A percentile compares a stretch with the other conserved stretches of the same genome.
phyloP scores from a whole-genome alignment of 2,888 invertebrate species.

The Lasioglossum leucozonium region DNA sequence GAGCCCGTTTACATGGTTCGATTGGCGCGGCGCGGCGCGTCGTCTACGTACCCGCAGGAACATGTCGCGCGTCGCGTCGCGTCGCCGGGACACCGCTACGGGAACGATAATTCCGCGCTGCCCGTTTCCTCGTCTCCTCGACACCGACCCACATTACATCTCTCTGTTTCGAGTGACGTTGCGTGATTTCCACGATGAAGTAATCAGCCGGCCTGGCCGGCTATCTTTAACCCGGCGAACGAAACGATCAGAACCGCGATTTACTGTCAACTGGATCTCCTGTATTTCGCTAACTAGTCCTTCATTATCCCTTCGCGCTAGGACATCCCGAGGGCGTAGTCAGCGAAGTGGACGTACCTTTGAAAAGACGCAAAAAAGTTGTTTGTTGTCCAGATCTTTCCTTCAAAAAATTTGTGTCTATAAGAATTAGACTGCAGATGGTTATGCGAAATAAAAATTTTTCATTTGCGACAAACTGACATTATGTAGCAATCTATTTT shows the following conservation, averaged over 20 bases:
- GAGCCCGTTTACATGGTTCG: background rate
- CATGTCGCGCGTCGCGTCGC: background rate
- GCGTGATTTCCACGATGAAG: conserved; percentile 67
- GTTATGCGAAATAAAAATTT: too few species aligned
- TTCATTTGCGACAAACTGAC: too few species aligned
- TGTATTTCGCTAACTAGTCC: background rate
- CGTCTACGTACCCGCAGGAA: background rate
- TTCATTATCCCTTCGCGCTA: background rate
- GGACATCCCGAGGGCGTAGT: background rate
- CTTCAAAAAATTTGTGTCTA: too few species aligned
- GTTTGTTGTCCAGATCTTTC: background rate
- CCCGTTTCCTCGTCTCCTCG: conserved; percentile 58
- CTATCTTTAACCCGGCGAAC: conserved; percentile 57
- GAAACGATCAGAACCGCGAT: conserved; percentile 32
- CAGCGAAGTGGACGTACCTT: background rate
- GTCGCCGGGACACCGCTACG: background rate
- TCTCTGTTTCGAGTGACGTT: conserved; percentile 56
- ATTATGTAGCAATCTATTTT: too few species aligned
- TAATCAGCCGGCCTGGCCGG: conserved; percentile 43
- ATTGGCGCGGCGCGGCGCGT: background rate
- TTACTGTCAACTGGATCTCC: background rate
- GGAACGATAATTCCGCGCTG: conserved; percentile 35
- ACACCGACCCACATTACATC: conserved; percentile 56
- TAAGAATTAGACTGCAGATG: too few species aligned
- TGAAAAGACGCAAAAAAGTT: background rate